Evolutionary conservation across 2,113 vertebrate species (phyloP).

Genomic region (Catharus bicknelli): DNA sequence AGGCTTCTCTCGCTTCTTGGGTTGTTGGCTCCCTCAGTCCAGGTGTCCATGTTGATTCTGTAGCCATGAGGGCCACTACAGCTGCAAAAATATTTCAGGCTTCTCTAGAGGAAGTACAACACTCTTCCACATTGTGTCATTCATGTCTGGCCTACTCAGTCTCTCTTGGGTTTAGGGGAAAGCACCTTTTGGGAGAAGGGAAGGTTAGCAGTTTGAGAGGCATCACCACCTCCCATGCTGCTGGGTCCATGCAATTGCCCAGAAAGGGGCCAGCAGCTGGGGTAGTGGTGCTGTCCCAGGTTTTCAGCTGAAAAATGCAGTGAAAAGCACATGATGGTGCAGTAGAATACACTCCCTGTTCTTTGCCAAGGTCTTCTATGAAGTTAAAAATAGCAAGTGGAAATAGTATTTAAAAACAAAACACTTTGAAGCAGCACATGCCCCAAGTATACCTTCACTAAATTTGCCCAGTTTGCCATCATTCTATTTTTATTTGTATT

Average conservation of each 20-base stretch:
- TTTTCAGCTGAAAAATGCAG: background rate
- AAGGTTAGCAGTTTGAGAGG: background rate
- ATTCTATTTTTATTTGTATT: background rate
- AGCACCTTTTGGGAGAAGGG: background rate
- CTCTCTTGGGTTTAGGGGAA: background rate
- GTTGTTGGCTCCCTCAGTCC: background rate
- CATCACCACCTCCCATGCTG: background rate
- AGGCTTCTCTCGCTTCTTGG: background rate
- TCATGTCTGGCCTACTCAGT: background rate
- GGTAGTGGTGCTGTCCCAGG: background rate
- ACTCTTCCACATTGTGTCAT: background rate
- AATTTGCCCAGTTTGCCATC: background rate
- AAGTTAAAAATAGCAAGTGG: slow-evolving; percentile 45
- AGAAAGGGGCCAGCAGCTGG: background rate
- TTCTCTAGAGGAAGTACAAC: background rate
- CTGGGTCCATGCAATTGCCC: rapidly evolving
- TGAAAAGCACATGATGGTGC: background rate
- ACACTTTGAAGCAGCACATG: background rate
- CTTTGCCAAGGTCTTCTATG: background rate
- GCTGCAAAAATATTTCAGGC: background rate
- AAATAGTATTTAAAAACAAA: background rate
- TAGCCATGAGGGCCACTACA: background rate
- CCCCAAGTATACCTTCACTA: background rate
- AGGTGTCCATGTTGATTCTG: rapidly evolving
- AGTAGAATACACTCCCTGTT: background rate